phyloP scores from a whole-genome alignment of 2,797 vertebrate genomes.

The Calcarius lapponicus region DNA sequence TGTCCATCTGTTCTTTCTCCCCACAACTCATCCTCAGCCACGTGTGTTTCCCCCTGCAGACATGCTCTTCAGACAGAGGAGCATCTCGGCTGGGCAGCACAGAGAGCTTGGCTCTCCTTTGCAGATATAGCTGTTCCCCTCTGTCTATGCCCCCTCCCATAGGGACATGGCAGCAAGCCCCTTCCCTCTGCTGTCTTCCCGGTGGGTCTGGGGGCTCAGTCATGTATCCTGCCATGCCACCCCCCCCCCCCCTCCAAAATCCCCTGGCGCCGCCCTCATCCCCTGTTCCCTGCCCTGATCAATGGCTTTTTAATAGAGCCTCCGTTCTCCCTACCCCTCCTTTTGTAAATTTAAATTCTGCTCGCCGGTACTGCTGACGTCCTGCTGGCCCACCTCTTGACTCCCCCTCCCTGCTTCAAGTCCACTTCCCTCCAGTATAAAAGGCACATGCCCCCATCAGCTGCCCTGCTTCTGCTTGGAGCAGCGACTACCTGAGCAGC shows the following conservation, averaged over 20 bases:
- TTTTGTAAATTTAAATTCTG: constrained; percentile 39
- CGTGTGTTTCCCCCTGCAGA: fast-evolving
- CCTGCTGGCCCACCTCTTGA: constrained; percentile 46
- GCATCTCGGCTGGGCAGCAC: background rate
- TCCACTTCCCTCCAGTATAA: constrained; percentile 49
- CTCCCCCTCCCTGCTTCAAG: constrained; percentile 12
- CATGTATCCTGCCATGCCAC: background rate
- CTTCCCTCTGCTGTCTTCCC: background rate
- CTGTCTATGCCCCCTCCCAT: fast-evolving
- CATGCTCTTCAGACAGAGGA: fast-evolving
- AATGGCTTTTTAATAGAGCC: background rate
- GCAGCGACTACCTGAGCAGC: background rate
- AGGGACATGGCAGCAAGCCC: background rate
- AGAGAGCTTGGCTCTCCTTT: background rate
- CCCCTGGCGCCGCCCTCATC: background rate
- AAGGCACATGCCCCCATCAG: constrained; percentile 11
- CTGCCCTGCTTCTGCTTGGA: background rate
- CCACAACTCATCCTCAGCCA: background rate
- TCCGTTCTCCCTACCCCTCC: background rate
- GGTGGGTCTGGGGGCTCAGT: background rate
- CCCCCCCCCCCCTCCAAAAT: too few species aligned
- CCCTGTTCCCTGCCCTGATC: background rate
- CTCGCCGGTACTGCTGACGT: constrained; percentile 52
- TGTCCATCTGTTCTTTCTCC: background rate
- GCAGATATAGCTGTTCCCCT: fast-evolving